A percentile compares a stretch with the other conserved stretches of the same genome.
Evolutionary conservation across 1,140 invertebrate genomes (phyloP).

Genomic region (Maconellicoccus hirsutus): DNA sequence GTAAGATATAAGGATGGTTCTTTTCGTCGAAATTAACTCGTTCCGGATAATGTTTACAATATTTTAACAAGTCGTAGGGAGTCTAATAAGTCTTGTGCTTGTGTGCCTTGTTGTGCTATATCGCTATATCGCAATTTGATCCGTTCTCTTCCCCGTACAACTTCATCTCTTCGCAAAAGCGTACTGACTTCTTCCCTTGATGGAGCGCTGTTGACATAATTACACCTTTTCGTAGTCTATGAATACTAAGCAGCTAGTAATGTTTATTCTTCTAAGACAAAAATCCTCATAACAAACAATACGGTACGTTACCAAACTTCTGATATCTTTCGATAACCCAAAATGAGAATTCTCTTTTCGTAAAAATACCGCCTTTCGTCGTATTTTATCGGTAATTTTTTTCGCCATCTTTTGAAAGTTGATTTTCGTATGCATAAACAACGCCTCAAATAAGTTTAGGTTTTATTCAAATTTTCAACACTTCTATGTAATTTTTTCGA

Average conservation of each 20-base stretch:
- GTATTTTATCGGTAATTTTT: too few relatives aligned
- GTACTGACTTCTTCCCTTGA: neutral
- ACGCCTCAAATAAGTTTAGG: too few relatives aligned
- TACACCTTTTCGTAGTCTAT: slow-evolving; percentile 21
- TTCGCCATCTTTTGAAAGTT: too few relatives aligned
- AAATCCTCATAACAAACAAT: slow-evolving; percentile 22
- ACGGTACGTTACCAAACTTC: slow-evolving; percentile 14
- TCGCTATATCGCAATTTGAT: slow-evolving; percentile 20
- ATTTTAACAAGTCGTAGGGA: slow-evolving; percentile 20
- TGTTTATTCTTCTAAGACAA: slow-evolving; percentile 17
- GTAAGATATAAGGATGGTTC: slow-evolving; percentile 8
- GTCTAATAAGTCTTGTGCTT: slow-evolving; percentile 19
- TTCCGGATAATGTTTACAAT: slow-evolving; percentile 22
- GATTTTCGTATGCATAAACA: too few relatives aligned
- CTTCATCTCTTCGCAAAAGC: neutral
- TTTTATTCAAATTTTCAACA: too few relatives aligned
- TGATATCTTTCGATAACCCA: slow-evolving; percentile 16
- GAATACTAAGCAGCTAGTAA: slow-evolving; percentile 18
- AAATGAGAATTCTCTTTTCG: too few relatives aligned
- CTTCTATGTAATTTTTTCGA: too few relatives aligned
- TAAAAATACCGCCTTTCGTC: too few relatives aligned
- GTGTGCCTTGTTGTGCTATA: slow-evolving; percentile 20
- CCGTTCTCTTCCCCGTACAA: neutral
- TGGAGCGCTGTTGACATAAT: slow-evolving; percentile 21
- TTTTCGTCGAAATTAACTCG: slow-evolving; percentile 17